phyloP scores from a whole-genome alignment of 2,888 invertebrate species.

The Heteromurus nitidus region DNA sequence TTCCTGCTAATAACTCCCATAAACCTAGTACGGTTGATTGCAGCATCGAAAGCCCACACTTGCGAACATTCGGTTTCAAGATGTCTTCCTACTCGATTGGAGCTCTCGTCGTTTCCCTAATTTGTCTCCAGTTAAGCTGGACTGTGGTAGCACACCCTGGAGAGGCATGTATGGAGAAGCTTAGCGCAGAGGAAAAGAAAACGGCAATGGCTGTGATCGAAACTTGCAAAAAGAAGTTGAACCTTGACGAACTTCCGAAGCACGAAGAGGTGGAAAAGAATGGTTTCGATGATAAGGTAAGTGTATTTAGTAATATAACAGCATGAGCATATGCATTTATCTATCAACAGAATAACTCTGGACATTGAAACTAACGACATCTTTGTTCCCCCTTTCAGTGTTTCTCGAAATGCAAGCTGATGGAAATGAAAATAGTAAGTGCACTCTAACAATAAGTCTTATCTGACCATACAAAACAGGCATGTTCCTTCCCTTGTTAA shows the following conservation, averaged over 20 bases:
- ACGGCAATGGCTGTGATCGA: conserved; percentile 38
- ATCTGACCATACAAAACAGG: conserved; percentile 1
- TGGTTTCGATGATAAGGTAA: conserved; percentile 61
- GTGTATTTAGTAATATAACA: neutral
- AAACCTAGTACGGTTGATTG: too few species aligned
- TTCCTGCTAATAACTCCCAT: too few species aligned
- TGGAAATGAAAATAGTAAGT: conserved; percentile 55
- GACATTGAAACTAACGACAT: neutral
- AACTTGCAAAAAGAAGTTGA: conserved; percentile 53
- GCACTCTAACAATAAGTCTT: neutral
- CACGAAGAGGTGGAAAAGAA: conserved; percentile 56
- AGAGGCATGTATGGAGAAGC: conserved; percentile 47
- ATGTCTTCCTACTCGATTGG: conserved; percentile 9
- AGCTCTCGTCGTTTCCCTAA: conserved; percentile 32
- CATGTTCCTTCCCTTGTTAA: too few species aligned
- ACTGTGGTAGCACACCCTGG: conserved; percentile 6
- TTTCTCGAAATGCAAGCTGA: conserved; percentile 57
- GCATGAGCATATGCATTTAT: neutral
- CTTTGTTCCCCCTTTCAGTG: conserved; percentile 37
- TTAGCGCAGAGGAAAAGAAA: conserved; percentile 43
- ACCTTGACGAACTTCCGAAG: conserved; percentile 38
- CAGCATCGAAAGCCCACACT: too few species aligned
- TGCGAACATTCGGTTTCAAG: conserved; percentile 17
- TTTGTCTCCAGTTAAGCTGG: conserved; percentile 49
- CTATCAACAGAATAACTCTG: conserved; percentile 9